Percentiles rank a stretch among this genome's conserved stretches.
Conservation (phyloP, 2,113 vertebrate species). For the Planiliza haematocheilus region DNA sequence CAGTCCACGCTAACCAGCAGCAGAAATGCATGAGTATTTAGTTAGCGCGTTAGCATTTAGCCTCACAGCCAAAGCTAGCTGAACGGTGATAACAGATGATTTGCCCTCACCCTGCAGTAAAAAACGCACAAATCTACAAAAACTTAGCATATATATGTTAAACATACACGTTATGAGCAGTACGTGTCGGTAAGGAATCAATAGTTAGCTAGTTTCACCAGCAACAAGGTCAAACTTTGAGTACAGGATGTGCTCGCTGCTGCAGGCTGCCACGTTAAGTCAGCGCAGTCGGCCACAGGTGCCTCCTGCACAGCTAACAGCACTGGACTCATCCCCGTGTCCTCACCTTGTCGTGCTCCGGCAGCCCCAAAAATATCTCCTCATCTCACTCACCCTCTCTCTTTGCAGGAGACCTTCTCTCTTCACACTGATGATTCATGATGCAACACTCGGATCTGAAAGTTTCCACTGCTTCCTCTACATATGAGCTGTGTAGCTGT, state of each 20-base stretch:
- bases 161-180: too few species aligned
- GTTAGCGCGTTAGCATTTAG: too few species aligned
- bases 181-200: not conserved
- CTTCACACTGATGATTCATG: slow-evolving; percentile 51
- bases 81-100: too few species aligned
- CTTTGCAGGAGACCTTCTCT: slow-evolving; percentile 14
- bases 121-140: too few species aligned
- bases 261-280: slow-evolving; percentile 30
- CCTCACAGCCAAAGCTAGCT: too few species aligned
- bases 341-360: slow-evolving; percentile 52
- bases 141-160: too few species aligned
- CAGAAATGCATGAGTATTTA: too few species aligned
- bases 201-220: slow-evolving; percentile 14
- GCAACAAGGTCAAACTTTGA: slow-evolving; percentile 32
- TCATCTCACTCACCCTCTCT: slow-evolving; percentile 30
- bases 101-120: too few species aligned
- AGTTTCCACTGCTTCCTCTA: slow-evolving; percentile 38
- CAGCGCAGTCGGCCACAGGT: slow-evolving; percentile 12
- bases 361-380: slow-evolving; percentile 42
- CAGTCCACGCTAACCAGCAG: too few species aligned
- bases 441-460: slow-evolving; percentile 34
- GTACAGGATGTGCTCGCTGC: not conserved
- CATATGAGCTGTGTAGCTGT: slow-evolving; percentile 42
- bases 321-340: slow-evolving; percentile 51
- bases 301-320: slow-evolving; percentile 29